Percentiles rank a stretch among this genome's conserved stretches.
Conservation (phyloP, 1,140 invertebrate genomes). For the Neelides sp. region DNA sequence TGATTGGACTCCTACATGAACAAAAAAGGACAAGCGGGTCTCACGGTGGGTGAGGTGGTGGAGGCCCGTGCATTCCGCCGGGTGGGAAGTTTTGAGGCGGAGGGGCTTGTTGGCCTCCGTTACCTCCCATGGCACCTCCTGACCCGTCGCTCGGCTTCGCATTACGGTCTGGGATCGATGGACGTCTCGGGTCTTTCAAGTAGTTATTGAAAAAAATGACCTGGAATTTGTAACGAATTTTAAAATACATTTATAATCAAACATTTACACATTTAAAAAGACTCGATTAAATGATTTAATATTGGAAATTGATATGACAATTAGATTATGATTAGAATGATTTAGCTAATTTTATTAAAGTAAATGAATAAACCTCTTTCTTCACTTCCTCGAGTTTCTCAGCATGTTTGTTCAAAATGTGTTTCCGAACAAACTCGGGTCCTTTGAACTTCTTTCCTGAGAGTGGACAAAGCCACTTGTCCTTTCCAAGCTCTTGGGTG, state of each 20-base stretch:
- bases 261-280: no score
- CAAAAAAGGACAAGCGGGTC: no score
- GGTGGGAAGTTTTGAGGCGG: slow-evolving; percentile 9
- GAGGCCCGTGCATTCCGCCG: slow-evolving; percentile 17
- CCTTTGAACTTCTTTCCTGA: slow-evolving; percentile 99
- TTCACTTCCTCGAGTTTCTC: slow-evolving; percentile 95
- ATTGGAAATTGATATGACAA: neutral
- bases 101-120: slow-evolving; percentile 7
- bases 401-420: slow-evolving; percentile 93
- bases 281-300: neutral
- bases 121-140: slow-evolving; percentile 12
- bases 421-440: slow-evolving; percentile 96
- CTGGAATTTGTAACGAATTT: slow-evolving; percentile 32
- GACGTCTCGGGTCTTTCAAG: slow-evolving; percentile 83
- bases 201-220: slow-evolving; percentile 97
- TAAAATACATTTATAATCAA: neutral
- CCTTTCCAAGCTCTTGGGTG: slow-evolving; percentile 87
- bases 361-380: slow-evolving; percentile 54
- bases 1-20: no score
- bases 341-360: neutral
- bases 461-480: slow-evolving; percentile 96
- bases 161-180: slow-evolving; percentile 80
- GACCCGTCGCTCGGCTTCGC: slow-evolving; percentile 39
- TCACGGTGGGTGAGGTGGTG: slow-evolving; percentile 21
- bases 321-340: no score